Evolutionary conservation across 2,113 vertebrate species (phyloP).

Genomic region (Astur gentilis): DNA sequence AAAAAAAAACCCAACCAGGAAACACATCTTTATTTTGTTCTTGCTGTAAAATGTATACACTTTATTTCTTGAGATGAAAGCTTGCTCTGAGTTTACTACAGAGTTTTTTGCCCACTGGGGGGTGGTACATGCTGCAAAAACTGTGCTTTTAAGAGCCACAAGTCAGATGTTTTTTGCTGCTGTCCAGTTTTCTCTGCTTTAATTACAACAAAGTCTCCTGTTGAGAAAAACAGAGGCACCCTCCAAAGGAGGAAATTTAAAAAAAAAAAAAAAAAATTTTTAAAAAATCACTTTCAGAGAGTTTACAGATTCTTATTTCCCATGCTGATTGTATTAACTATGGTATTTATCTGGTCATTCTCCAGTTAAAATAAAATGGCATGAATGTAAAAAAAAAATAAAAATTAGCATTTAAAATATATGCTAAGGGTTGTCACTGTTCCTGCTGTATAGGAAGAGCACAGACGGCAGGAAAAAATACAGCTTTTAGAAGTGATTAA

Average conservation of each 20-base stretch:
- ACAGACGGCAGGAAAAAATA: neutral
- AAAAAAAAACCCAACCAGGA: neutral
- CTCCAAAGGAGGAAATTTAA: constrained; percentile 28
- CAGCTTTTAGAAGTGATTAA: constrained; percentile 6
- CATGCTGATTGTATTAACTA: constrained; percentile 40
- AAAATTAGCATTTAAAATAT: constrained; percentile 15
- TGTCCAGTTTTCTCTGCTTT: constrained; percentile 78
- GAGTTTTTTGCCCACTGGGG: constrained; percentile 95
- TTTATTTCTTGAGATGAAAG: constrained; percentile 67
- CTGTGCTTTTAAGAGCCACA: constrained; percentile 69
- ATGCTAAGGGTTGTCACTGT: neutral
- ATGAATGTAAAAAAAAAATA: neutral
- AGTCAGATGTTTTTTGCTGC: constrained; percentile 75
- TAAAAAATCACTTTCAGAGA: constrained; percentile 36
- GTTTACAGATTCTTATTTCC: constrained; percentile 45
- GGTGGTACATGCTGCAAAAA: constrained; percentile 92
- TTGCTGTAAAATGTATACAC: neutral
- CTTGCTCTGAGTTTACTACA: constrained; percentile 78
- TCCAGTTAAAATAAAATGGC: constrained; percentile 19
- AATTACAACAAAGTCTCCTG: constrained; percentile 81
- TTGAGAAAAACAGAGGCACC: constrained; percentile 69
- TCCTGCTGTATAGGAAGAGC: neutral
- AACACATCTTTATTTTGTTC: neutral
- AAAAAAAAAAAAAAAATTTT: neutral
- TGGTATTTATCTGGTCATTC: constrained; percentile 36